Conservation (phyloP, 92 coral and sea anemone species). For the Heliopora coerulea region DNA sequence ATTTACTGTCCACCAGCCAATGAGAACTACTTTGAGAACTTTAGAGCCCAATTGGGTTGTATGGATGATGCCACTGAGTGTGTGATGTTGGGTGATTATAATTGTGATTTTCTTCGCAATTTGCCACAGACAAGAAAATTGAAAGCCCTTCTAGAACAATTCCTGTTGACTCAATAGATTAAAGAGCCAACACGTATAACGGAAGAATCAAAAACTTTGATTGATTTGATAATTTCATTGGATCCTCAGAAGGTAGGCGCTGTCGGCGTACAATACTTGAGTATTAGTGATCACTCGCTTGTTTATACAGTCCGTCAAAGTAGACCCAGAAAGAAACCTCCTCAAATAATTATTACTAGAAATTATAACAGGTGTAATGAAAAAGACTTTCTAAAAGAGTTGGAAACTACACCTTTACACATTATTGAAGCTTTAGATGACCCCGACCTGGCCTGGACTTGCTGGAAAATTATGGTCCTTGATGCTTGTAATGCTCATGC, state of each 20-base stretch:
- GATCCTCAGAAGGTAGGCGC: conserved; percentile 35
- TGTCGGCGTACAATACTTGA: conserved; percentile 20
- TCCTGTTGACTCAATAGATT: conserved; percentile 14
- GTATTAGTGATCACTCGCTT: conserved; percentile 47
- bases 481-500: conserved; percentile 45
- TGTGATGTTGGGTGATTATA: conserved; percentile 38
- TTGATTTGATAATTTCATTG: conserved; percentile 10
- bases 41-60: conserved; percentile 11
- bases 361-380: conserved; percentile 32
- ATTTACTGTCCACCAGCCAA: conserved; percentile 40
- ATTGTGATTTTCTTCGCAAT: conserved; percentile 11
- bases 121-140: conserved; percentile 15
- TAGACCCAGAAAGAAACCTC: conserved; percentile 27
- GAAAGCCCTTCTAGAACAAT: conserved; percentile 27
- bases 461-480: conserved; percentile 48
- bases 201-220: conserved; percentile 2
- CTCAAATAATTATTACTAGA: conserved; percentile 37
- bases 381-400: conserved; percentile 38
- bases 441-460: conserved; percentile 50
- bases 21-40: conserved; percentile 21
- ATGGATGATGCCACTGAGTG: conserved; percentile 21
- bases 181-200: conserved; percentile 31
- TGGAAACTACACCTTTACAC: conserved; percentile 43
- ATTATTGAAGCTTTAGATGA: conserved; percentile 46
- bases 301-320: conserved; percentile 40